Conservation (phyloP, 30 jellyfish, hydroid and myxozoan genomes). For the Pelagia noctiluca region DNA sequence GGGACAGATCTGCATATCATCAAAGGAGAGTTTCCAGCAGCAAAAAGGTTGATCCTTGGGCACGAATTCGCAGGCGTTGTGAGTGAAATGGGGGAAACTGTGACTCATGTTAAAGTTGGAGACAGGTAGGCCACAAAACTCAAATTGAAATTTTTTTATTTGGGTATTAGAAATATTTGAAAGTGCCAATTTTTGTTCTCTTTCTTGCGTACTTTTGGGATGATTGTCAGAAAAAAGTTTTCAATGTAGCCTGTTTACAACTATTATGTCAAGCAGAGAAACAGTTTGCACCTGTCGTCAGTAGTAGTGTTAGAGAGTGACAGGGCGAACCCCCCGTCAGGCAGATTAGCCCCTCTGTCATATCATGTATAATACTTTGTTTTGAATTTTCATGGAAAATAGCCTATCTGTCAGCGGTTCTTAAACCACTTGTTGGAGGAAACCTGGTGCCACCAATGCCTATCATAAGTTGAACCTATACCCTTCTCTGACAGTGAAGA, state of each 20-base stretch:
- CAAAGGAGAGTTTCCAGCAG: slow-evolving; percentile 73
- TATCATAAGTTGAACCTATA: too few species aligned
- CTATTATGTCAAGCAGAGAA: neutral
- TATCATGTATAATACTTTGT: too few species aligned
- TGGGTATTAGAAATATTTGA: neutral
- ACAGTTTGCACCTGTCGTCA: neutral
- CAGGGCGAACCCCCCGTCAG: too few species aligned
- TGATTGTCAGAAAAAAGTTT: neutral
- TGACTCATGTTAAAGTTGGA: slow-evolving; percentile 77
- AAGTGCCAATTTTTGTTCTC: neutral
- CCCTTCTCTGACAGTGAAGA: neutral
- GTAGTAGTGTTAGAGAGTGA: neutral
- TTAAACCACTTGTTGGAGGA: neutral
- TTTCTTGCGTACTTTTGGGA: neutral
- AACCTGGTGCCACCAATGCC: neutral
- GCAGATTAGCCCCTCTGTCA: too few species aligned
- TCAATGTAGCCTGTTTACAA: neutral
- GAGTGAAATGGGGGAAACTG: slow-evolving; percentile 64
- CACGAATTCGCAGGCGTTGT: slow-evolving; percentile 90
- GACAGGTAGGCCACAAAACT: slow-evolving; percentile 56
- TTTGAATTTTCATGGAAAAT: too few species aligned
- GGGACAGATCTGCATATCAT: slow-evolving; percentile 81
- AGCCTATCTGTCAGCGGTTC: neutral
- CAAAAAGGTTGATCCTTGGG: slow-evolving; percentile 70
- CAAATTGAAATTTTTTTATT: neutral